phyloP scores from a whole-genome alignment of 1,140 invertebrate species.

The Rhopalosiphum padi region DNA sequence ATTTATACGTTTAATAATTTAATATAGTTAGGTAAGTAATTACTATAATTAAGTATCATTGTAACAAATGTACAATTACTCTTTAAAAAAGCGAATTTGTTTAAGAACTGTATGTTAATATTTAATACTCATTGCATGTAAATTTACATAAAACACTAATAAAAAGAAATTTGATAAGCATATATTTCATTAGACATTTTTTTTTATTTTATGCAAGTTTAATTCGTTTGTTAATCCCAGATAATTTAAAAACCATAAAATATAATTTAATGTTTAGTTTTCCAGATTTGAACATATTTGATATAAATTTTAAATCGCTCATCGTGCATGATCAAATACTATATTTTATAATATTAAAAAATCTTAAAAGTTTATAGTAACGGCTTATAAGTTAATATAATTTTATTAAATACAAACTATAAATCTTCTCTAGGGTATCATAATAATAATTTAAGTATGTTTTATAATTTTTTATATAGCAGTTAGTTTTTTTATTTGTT shows the following conservation, averaged over 20 bases:
- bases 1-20: too few relatives aligned
- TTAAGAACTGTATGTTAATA: neutral
- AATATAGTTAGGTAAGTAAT: too few relatives aligned
- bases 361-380: neutral
- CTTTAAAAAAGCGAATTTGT: neutral
- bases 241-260: neutral
- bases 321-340: neutral
- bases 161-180: neutral
- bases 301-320: neutral
- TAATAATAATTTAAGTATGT: conserved; percentile 35
- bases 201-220: neutral
- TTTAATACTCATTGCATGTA: neutral
- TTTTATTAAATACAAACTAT: neutral
- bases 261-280: neutral
- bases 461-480: conserved; percentile 21
- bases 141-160: neutral
- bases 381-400: neutral
- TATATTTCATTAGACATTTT: neutral
- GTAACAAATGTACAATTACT: neutral
- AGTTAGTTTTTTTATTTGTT: conserved; percentile 35
- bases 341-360: neutral
- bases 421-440: conserved; percentile 5
- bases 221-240: neutral
- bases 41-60: neutral
- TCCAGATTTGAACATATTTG: neutral